Percentiles rank a stretch among this genome's conserved stretches.
These are phyloP conservation scores for Ylistrum balloti DNA, from an alignment of 1,140 invertebrate species.

Conservation along the genomic window DNA sequence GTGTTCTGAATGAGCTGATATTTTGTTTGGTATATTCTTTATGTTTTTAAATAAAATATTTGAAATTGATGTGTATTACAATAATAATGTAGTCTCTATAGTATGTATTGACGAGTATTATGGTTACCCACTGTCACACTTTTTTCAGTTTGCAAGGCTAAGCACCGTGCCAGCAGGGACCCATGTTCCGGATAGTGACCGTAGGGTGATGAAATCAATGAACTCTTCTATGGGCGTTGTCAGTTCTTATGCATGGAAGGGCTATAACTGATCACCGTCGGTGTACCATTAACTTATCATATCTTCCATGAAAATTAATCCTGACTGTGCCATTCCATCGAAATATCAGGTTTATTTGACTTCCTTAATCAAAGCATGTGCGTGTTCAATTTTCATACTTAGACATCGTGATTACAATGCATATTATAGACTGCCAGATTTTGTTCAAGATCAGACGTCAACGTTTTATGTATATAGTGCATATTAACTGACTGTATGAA, in stretches of 20 bases:
- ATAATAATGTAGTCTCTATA: too few relatives aligned
- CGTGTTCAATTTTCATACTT: too few relatives aligned
- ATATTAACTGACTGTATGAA: not conserved
- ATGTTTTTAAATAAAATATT: too few relatives aligned
- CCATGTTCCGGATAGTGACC: conserved; percentile 76
- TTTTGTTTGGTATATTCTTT: too few relatives aligned
- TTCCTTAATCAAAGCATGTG: too few relatives aligned
- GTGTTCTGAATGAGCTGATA: too few relatives aligned
- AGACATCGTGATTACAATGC: not conserved
- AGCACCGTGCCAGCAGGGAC: conserved; percentile 43
- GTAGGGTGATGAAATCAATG: conserved; percentile 71
- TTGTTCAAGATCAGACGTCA: not conserved
- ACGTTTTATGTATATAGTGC: not conserved
- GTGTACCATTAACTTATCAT: not conserved
- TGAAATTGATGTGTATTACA: not conserved
- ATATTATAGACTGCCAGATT: not conserved
- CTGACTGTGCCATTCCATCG: not conserved
- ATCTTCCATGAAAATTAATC: not conserved
- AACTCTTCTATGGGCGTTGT: conserved; percentile 79
- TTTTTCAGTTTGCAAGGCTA: not conserved
- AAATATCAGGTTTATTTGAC: not conserved
- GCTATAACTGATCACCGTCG: conserved; percentile 70
- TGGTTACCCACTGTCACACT: not conserved
- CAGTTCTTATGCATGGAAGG: conserved; percentile 79
- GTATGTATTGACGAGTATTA: too few relatives aligned